Percentiles rank a stretch among this genome's conserved stretches.
These are phyloP conservation scores for Brachionus sp. DNA, from an alignment of 1,140 invertebrate genomes.

Conservation along the genomic window DNA sequence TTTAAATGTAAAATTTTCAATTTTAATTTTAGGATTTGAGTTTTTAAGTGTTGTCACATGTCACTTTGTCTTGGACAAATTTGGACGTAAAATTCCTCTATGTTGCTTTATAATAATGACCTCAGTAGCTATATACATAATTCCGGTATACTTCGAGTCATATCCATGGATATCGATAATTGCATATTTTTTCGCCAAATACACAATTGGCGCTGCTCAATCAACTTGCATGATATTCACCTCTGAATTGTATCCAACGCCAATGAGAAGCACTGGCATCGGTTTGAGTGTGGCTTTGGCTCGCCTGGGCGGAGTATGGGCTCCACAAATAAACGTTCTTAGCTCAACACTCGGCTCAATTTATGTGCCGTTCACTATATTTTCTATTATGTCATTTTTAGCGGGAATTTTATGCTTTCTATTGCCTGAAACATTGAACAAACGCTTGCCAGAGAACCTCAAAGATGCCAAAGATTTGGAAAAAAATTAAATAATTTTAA, in stretches of 20 bases:
- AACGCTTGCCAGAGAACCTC: neutral
- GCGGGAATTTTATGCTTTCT: neutral
- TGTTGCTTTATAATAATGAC: neutral
- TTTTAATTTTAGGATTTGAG: neutral
- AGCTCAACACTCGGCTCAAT: neutral
- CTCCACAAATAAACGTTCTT: neutral
- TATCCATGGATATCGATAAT: neutral
- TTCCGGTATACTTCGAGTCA: neutral
- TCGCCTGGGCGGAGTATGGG: neutral
- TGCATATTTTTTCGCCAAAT: conserved; percentile 11
- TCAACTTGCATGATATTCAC: neutral
- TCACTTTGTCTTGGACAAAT: neutral
- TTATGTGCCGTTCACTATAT: neutral
- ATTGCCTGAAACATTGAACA: neutral
- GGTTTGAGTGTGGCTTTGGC: neutral
- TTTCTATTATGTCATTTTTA: neutral
- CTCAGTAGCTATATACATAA: conserved; percentile 8
- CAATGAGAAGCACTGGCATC: conserved; percentile 8
- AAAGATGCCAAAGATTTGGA: neutral
- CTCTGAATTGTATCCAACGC: conserved; percentile 12
- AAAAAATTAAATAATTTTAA: neutral
- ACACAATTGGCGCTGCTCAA: neutral
- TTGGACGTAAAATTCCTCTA: neutral
- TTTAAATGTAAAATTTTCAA: neutral
- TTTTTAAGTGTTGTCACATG: neutral